A percentile compares a stretch with the other conserved stretches of the same genome.
Evolutionary conservation across 2,113 vertebrate genomes (phyloP).

Genomic region (Solenodon paradoxus): DNA sequence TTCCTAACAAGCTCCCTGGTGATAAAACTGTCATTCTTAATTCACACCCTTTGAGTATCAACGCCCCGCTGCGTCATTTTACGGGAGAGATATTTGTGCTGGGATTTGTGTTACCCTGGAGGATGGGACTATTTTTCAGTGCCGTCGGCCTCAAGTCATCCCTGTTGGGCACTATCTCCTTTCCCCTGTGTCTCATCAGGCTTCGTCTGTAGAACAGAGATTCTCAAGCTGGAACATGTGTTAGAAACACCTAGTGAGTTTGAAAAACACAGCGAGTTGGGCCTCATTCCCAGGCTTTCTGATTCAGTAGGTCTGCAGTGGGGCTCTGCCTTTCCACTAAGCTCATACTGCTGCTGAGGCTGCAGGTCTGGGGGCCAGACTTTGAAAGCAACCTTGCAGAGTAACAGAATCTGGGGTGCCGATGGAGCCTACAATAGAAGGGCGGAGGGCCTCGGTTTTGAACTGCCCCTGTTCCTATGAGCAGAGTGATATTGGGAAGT

Average conservation of each 20-base stretch:
- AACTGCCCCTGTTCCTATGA: not conserved
- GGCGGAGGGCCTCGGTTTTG: not conserved
- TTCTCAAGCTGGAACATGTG: rapidly evolving
- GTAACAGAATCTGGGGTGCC: not conserved
- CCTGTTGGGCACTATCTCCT: no score
- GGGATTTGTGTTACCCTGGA: not conserved
- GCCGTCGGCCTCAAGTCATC: not conserved
- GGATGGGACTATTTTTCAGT: not conserved
- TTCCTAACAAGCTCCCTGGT: not conserved
- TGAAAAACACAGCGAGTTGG: not conserved
- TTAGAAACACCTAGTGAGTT: not conserved
- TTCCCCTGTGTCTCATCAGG: not conserved
- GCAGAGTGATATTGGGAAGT: not conserved
- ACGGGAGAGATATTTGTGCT: not conserved
- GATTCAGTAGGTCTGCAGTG: not conserved
- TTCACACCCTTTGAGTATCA: not conserved
- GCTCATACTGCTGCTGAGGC: not conserved
- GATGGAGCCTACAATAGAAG: not conserved
- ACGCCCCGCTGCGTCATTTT: rapidly evolving
- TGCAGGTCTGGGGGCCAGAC: not conserved
- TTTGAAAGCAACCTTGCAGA: not conserved
- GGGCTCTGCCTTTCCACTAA: not conserved
- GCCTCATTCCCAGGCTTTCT: no score
- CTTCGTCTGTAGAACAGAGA: not conserved
- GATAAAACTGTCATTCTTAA: rapidly evolving